Conservation (phyloP, 1,140 invertebrate species). For the Drusus annulatus region DNA sequence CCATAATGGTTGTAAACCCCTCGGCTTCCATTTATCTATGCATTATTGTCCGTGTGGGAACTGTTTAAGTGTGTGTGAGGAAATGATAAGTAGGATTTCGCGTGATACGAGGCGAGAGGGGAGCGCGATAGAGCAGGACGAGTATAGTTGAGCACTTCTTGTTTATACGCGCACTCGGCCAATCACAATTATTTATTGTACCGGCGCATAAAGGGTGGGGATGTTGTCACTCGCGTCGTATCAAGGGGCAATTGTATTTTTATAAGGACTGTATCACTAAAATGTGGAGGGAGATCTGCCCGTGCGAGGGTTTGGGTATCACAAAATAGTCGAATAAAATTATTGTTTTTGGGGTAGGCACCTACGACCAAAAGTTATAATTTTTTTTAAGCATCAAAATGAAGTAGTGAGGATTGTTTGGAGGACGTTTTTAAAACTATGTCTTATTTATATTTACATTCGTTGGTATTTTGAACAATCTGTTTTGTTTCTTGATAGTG, state of each 20-base stretch:
- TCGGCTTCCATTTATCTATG: conserved; percentile 4
- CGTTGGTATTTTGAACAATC: too few relatives aligned
- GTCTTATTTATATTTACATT: too few relatives aligned
- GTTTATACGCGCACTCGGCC: conserved; percentile 48
- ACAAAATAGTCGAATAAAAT: not conserved
- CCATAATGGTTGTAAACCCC: not conserved
- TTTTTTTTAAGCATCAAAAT: too few relatives aligned
- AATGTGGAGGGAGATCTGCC: not conserved
- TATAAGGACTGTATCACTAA: not conserved
- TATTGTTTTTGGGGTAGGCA: too few relatives aligned
- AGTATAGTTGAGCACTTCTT: conserved; percentile 42
- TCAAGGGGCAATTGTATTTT: conserved; percentile 22
- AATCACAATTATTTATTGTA: conserved; percentile 52
- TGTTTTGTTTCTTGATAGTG: too few relatives aligned
- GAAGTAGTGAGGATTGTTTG: too few relatives aligned
- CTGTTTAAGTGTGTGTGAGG: conserved; percentile 43
- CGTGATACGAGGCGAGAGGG: conserved; percentile 38
- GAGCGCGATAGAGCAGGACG: conserved; percentile 48
- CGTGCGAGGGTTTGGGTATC: not conserved
- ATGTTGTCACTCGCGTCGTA: conserved; percentile 21
- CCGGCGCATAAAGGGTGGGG: conserved; percentile 23
- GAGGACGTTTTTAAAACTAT: too few relatives aligned
- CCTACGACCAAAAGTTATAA: too few relatives aligned
- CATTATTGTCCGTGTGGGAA: conserved; percentile 32
- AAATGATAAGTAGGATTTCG: conserved; percentile 57